phyloP scores from a whole-genome alignment of 2,797 vertebrate genomes.

The Trichosurus vulpecula region DNA sequence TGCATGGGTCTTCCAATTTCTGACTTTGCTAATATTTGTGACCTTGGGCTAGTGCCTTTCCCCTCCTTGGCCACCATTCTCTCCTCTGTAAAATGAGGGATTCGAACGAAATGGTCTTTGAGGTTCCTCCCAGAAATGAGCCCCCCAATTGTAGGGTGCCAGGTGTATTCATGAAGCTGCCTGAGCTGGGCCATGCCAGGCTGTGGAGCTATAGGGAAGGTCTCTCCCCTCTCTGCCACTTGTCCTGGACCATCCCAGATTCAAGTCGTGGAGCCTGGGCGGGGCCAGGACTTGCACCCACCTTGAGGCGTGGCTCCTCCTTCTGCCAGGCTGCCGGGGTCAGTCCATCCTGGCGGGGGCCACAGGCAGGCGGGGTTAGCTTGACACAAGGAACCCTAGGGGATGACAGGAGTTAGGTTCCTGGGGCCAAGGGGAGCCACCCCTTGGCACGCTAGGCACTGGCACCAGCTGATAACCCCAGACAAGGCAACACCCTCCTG shows the following conservation, averaged over 20 bases:
- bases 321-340: constrained; percentile 63
- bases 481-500: neutral
- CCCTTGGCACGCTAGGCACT: neutral
- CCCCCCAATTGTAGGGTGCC: neutral
- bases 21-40: neutral
- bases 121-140: neutral
- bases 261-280: constrained; percentile 45
- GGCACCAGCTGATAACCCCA: neutral
- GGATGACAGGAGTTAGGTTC: constrained; percentile 65
- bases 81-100: neutral
- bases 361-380: constrained; percentile 52
- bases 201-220: neutral
- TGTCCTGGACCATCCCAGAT: constrained; percentile 46
- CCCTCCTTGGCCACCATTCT: constrained; percentile 21
- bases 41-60: neutral
- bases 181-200: constrained; percentile 1
- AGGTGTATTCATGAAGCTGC: neutral
- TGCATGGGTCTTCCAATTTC: neutral
- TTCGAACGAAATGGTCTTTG: neutral
- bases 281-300: constrained; percentile 66
- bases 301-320: constrained; percentile 73
- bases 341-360: constrained; percentile 70
- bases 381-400: constrained; percentile 67
- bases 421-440: constrained; percentile 3
- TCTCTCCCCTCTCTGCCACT: neutral